A percentile compares a stretch with the other conserved stretches of the same genome.
Conservation (phyloP, 2,113 vertebrate genomes). For the Toxotes jaculatrix region DNA sequence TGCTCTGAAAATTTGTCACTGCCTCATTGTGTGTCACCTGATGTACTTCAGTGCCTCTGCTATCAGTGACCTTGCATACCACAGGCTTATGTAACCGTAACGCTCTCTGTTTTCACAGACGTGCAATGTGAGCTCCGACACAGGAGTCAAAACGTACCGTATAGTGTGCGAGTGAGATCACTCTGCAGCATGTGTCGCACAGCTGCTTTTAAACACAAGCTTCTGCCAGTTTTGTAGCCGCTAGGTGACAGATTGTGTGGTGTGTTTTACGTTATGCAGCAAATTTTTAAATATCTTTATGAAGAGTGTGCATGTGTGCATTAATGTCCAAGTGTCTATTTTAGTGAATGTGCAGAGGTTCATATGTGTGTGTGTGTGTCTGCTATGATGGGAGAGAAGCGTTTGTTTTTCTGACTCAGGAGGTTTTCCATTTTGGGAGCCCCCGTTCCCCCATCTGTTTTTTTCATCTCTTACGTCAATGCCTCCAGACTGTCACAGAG, state of each 20-base stretch:
- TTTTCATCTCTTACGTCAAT: conserved; percentile 65
- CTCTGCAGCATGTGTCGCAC: conserved; percentile 20
- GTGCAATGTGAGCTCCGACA: conserved; percentile 36
- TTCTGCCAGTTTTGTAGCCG: background rate
- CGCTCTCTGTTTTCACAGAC: conserved; percentile 55
- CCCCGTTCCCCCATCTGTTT: conserved; percentile 55
- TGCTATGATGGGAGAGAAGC: conserved; percentile 25
- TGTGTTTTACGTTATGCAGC: background rate
- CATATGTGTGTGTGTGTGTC: conserved; percentile 22
- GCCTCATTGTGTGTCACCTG: conserved; percentile 21
- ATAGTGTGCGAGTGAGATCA: conserved; percentile 26
- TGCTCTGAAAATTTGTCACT: conserved; percentile 20
- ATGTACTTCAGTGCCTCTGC: conserved; percentile 2
- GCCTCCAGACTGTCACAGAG: conserved; percentile 53
- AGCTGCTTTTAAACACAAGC: conserved; percentile 13
- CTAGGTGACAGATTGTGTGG: background rate
- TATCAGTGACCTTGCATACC: conserved; percentile 57
- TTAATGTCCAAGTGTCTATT: background rate
- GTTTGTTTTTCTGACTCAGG: conserved; percentile 52
- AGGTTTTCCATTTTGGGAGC: conserved; percentile 72
- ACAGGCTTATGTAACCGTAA: conserved; percentile 58
- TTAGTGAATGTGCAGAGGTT: background rate
- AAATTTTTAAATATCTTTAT: background rate
- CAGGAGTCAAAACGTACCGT: background rate
- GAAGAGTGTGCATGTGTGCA: background rate